Evolutionary conservation across 2,113 vertebrate species (phyloP), one percentile per base, ranked within the genome.

Genomic region (Clarias batrachus): DNA sequence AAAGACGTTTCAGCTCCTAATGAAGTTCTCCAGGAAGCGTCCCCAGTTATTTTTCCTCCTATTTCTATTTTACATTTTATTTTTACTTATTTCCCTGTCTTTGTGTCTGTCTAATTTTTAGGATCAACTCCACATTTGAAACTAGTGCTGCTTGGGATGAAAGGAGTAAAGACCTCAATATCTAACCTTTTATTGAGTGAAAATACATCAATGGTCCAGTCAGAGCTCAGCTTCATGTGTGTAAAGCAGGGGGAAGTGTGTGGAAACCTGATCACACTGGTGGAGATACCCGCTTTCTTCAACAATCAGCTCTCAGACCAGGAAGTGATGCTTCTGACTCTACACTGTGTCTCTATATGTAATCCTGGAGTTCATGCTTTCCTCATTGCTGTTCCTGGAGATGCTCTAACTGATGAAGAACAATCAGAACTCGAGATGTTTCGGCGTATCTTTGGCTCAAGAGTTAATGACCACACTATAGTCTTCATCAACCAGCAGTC

Each of bases 351-450:
- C 60, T 82, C 56, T 84, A 81, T 87, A 52, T 90, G 85, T 89
- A 76, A 81, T 79, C 70, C 87, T 84, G 90, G 89, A 87, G 89
- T 90, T 37, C 71, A 91, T 85, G 70, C 85, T 30, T 90, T 91
- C 37, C 23, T 91, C 68, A 33, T 89, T 3, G 66, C 86, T 5
- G 27, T 81, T 57, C 82, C 82, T 74, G 66, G 30, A 3, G 54
- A 48, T 70, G 30, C 37, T 52, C 52, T 87, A 0, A 89, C 85
- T 80, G 60, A 87, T 70, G 87, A 87, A 88, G 89, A 88, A 17
- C 87, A 66, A 70, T 41, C 3, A 78, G 90, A 90, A 78, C 19
- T 91, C 19, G 23, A 89, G 79, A 85, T 25, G 74, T 81, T 90
- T 30, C 54, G 84, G 80, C 74, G 11, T 4, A 70, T 86, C 2